Evolutionary conservation across 2,888 invertebrate species (phyloP).

Genomic region (Hecatera dysodea): DNA sequence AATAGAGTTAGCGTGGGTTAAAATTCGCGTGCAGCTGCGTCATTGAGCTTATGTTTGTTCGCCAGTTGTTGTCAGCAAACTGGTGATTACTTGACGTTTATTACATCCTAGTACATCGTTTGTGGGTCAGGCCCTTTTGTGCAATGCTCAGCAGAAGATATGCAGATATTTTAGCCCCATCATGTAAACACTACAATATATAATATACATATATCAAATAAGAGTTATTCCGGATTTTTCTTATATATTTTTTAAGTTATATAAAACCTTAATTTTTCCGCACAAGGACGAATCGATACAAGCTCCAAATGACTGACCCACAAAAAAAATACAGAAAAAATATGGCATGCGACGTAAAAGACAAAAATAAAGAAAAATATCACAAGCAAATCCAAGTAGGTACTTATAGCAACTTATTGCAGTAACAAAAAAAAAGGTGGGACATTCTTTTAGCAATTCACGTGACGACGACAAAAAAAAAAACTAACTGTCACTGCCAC

Average conservation of each 20-base stretch:
- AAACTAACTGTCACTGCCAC: conserved; percentile 24
- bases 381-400: too few relatives aligned
- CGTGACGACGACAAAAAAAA: neutral
- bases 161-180: neutral
- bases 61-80: conserved; percentile 11
- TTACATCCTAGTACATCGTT: conserved; percentile 34
- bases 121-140: conserved; percentile 16
- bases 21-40: conserved; percentile 42
- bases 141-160: neutral
- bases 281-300: too few relatives aligned
- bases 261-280: too few relatives aligned
- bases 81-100: conserved; percentile 31
- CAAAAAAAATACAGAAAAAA: neutral
- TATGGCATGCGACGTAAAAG: too few relatives aligned
- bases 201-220: too few relatives aligned
- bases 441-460: too few relatives aligned
- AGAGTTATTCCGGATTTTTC: too few relatives aligned
- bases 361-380: neutral
- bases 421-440: too few relatives aligned
- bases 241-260: too few relatives aligned
- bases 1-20: conserved; percentile 1
- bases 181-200: too few relatives aligned
- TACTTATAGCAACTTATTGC: too few relatives aligned
- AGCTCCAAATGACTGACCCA: too few relatives aligned
- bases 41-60: conserved; percentile 48